These are phyloP conservation scores for Mormyrus lacerda DNA, from an alignment of 2,113 vertebrate species.

Conservation along the genomic window DNA sequence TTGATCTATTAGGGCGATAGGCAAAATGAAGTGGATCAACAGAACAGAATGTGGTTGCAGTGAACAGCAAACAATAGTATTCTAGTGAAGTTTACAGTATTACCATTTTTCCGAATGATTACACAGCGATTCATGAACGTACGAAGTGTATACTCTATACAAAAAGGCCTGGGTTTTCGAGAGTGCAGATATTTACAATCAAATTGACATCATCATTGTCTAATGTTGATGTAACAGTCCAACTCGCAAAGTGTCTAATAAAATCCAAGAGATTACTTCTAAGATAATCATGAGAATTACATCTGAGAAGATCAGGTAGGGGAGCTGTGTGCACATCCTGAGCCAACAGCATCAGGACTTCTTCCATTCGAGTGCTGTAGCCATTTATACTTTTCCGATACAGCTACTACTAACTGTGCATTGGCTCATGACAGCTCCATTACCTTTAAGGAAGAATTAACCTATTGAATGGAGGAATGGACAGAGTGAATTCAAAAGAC, in stretches of 20 bases:
- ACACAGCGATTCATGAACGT: background rate
- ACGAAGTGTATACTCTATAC: background rate
- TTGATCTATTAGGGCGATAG: background rate
- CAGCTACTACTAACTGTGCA: background rate
- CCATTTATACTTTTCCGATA: background rate
- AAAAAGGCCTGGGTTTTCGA: background rate
- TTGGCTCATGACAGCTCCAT: background rate
- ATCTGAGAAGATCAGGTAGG: background rate
- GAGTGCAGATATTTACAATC: background rate
- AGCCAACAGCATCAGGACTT: background rate
- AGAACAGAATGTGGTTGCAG: background rate
- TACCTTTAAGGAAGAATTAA: background rate
- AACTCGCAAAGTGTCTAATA: background rate
- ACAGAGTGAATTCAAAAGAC: conserved; percentile 1
- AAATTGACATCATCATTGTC: background rate
- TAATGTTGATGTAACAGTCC: background rate
- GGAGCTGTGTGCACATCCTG: background rate
- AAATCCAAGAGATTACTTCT: background rate
- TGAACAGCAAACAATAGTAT: background rate
- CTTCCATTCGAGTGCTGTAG: background rate
- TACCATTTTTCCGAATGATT: background rate
- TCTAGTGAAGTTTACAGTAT: background rate
- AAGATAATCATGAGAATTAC: background rate
- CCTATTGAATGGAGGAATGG: background rate
- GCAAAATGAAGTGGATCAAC: background rate